Conservation (phyloP, 2,888 invertebrate species). For the Epinotia brunnichana region DNA sequence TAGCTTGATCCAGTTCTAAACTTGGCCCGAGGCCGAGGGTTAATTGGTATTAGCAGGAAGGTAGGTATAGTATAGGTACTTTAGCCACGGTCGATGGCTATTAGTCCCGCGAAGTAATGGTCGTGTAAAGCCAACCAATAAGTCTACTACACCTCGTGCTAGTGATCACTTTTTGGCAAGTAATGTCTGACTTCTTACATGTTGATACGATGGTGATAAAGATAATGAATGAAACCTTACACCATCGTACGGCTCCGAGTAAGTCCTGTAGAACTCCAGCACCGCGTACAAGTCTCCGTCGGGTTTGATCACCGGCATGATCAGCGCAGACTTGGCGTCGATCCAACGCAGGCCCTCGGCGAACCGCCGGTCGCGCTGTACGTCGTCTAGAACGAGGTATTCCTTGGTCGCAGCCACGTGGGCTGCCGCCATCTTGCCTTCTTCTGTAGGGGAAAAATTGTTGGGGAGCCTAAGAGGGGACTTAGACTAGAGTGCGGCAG, state of each 20-base stretch:
- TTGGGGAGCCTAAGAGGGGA: too few relatives aligned
- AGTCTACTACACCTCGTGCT: too few relatives aligned
- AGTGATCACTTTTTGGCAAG: too few relatives aligned
- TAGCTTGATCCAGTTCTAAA: too few relatives aligned
- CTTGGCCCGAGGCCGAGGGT: too few relatives aligned
- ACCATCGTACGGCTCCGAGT: conserved; percentile 63
- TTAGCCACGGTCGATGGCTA: too few relatives aligned
- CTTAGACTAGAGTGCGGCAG: too few relatives aligned
- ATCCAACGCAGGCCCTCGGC: conserved; percentile 83
- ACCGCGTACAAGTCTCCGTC: conserved; percentile 84
- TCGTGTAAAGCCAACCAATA: too few relatives aligned
- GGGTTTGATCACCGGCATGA: conserved; percentile 84
- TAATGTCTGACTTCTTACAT: too few relatives aligned
- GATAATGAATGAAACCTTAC: conserved; percentile 51
- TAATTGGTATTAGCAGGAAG: too few relatives aligned
- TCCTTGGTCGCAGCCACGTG: conserved; percentile 84
- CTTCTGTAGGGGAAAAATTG: conserved; percentile 60
- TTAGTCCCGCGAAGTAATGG: too few relatives aligned
- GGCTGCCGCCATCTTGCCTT: conserved; percentile 82
- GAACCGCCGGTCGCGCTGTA: conserved; percentile 82
- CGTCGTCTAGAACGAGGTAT: conserved; percentile 81
- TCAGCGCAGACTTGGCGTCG: conserved; percentile 82
- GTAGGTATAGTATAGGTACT: too few relatives aligned
- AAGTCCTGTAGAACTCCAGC: conserved; percentile 82
- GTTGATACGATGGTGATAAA: not conserved